These are phyloP conservation scores for Ichneumoninae sp. DNA, from an alignment of 2,888 invertebrate genomes.

Conservation along the genomic window DNA sequence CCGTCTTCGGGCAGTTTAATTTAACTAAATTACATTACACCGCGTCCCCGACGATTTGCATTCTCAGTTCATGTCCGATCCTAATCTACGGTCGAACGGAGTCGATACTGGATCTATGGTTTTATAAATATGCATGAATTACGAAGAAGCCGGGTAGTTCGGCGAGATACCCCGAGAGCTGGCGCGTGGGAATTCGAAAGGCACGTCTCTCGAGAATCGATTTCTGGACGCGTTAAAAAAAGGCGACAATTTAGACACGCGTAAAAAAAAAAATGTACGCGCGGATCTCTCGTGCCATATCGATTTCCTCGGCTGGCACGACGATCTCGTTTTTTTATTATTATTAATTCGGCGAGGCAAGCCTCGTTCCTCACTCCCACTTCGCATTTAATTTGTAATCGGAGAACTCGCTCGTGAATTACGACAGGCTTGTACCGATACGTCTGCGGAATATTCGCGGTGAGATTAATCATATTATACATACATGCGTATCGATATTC, in stretches of 20 bases:
- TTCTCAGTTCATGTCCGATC: slow-evolving; percentile 37
- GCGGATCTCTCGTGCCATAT: slow-evolving; percentile 70
- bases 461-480: neutral
- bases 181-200: slow-evolving; percentile 64
- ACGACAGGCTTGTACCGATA: neutral
- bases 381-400: slow-evolving; percentile 77
- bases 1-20: neutral
- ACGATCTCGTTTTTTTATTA: slow-evolving; percentile 51
- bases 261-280: slow-evolving; percentile 68
- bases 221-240: slow-evolving; percentile 26
- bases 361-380: slow-evolving; percentile 70
- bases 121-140: slow-evolving; percentile 62
- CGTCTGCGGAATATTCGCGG: neutral
- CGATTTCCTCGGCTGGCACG: slow-evolving; percentile 70
- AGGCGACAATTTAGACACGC: slow-evolving; percentile 21
- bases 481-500: neutral
- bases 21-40: neutral
- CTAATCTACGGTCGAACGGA: slow-evolving; percentile 22
- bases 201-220: slow-evolving; percentile 39
- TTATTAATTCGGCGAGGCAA: slow-evolving; percentile 75
- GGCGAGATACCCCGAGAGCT: slow-evolving; percentile 31
- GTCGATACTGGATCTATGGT: slow-evolving; percentile 45
- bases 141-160: slow-evolving; percentile 26
- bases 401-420: slow-evolving; percentile 63
- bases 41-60: slow-evolving; percentile 24